Evolutionary conservation across 2,113 vertebrate species (phyloP).

Genomic region (Psilopogon haemacephalus): DNA sequence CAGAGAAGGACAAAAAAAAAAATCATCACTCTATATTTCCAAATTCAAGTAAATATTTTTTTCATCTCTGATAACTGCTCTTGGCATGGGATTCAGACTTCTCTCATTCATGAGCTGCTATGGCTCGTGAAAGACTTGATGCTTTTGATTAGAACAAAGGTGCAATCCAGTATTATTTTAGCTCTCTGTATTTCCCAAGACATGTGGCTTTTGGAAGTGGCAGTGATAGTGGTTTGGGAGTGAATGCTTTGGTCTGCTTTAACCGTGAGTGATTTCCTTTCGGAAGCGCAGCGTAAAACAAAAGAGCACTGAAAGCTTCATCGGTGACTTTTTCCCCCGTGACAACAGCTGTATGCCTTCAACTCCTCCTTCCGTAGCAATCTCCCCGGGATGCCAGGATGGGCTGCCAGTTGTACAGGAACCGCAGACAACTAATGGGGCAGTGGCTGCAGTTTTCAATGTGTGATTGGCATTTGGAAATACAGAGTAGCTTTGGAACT

Average conservation of each 20-base stretch:
- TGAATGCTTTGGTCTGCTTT: not conserved
- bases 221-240: constrained; percentile 6
- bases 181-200: constrained; percentile 34
- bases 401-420: not conserved
- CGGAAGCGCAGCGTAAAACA: not conserved
- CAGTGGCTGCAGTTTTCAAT: not conserved
- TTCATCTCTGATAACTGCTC: not conserved
- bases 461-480: not conserved
- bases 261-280: not conserved
- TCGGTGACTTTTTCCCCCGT: not conserved
- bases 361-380: not conserved
- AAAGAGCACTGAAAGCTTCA: constrained; percentile 40
- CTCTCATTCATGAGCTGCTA: not conserved
- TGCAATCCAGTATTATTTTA: constrained; percentile 34
- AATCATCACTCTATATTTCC: not conserved
- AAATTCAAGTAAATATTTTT: not conserved
- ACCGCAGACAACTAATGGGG: constrained; percentile 33
- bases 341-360: constrained; percentile 43
- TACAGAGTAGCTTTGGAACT: not conserved
- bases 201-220: constrained; percentile 54
- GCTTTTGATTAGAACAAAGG: constrained; percentile 19
- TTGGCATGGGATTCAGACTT: not conserved
- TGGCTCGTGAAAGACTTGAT: not conserved
- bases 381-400: constrained; percentile 13
- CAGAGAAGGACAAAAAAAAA: not conserved